Conservation (phyloP, 2,113 vertebrate species). For the Leucopternis melanops region DNA sequence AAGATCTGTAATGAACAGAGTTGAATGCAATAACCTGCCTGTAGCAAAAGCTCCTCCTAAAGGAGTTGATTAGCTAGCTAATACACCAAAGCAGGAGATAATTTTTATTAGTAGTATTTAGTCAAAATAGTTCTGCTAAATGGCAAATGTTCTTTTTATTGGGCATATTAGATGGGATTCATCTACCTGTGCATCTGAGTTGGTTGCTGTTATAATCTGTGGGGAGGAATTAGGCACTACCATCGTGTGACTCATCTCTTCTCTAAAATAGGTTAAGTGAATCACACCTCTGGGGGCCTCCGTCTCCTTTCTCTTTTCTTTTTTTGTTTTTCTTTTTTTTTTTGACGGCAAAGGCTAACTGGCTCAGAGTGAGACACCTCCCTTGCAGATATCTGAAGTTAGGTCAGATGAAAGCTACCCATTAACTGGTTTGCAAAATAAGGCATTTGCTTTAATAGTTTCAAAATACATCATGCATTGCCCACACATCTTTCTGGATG, state of each 20-base stretch:
- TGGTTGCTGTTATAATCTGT: not conserved
- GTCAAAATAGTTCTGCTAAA: not conserved
- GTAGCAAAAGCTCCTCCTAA: not conserved
- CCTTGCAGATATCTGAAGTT: not conserved
- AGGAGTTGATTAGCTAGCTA: not conserved
- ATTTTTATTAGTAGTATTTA: not conserved
- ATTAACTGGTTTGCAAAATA: not conserved
- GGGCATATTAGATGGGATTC: not conserved
- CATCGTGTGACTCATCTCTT: not conserved
- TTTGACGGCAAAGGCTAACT: not conserved
- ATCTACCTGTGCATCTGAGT: not conserved
- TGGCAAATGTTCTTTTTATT: not conserved
- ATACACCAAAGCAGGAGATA: not conserved
- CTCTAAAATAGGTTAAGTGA: conserved; percentile 3
- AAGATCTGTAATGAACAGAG: not conserved
- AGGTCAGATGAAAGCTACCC: not conserved
- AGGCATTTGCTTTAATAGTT: not conserved
- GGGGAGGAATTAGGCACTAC: not conserved
- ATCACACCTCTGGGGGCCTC: not conserved
- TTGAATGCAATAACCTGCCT: not conserved
- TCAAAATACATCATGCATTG: not conserved
- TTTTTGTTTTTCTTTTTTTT: not conserved
- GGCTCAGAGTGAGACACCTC: not conserved
- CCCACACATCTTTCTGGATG: not conserved
- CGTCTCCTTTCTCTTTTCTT: not conserved